Evolutionary conservation across 2,113 vertebrate genomes (phyloP), one percentile per base, ranked within the genome.

Genomic region (Bujurquina vittata): DNA sequence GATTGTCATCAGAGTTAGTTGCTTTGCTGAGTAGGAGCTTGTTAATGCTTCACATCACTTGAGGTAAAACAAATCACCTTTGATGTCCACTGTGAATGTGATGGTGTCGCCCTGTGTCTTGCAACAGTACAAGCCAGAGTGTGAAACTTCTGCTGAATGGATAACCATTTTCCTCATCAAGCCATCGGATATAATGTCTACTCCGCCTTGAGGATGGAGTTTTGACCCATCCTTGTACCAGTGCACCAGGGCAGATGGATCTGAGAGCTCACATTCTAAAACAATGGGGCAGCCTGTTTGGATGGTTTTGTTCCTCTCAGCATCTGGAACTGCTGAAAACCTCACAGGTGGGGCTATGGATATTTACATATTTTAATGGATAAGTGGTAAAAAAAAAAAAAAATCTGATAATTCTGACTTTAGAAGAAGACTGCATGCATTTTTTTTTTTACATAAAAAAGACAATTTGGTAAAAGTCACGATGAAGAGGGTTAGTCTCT

Each of bases 221-320:
- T 95, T 94, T 80, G 89, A 86, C 14, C 94, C 96, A 75, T 96
- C 95, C 92, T 96, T 96, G 91, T 90, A 95, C 95, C 96, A 96
- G 86, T 92, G 84, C 79, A 96, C 95, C 80, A 94, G 92, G 65
- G 91, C 95, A 59, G 88, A 86, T 4, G 91, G 93, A 14, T 96
- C 95, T 89, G 96, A 96, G 57, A 96, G 87, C 92, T 95, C 94
- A 87, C 96, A 96, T 72, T 92, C 89, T 69, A 96, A 95, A 85
- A 91, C 86, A 88, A 96, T 90, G 11, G 94, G 89, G 67, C 40
- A 80, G 52, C 94, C 94, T 55, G 61, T 85, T 84, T 93, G 87
- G 88, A 95, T 59, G 55, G 83, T 92, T 91, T 92, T 95, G 92
- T 91, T 94, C 91, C 90, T 94, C 80, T 95, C 93, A 72, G 84